A percentile compares a stretch with the other conserved stretches of the same genome.
phyloP scores from a whole-genome alignment of 30 jellyfish, hydroid and myxozoan species.

The Turritopsis rubra region DNA sequence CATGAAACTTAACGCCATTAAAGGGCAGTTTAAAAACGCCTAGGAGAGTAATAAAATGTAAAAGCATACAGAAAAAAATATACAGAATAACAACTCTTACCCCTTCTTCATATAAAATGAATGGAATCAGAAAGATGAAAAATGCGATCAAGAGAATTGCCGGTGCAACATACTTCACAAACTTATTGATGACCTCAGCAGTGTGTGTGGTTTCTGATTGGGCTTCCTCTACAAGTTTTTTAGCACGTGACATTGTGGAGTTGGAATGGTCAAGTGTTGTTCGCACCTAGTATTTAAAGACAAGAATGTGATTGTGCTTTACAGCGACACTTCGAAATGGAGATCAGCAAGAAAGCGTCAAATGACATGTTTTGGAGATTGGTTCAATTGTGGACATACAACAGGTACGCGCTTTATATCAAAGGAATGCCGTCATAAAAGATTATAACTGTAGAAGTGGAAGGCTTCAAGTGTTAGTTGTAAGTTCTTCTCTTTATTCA shows the following conservation, averaged over 20 bases:
- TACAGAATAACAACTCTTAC: conserved; percentile 16
- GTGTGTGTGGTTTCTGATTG: conserved; percentile 66
- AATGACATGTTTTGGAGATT: no score
- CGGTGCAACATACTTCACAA: conserved; percentile 73
- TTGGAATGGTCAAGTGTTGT: conserved; percentile 50
- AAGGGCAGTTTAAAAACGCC: no score
- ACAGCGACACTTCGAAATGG: no score
- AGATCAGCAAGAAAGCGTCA: no score
- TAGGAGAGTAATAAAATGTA: neutral
- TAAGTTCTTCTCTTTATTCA: no score
- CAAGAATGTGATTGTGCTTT: no score
- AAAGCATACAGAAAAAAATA: neutral
- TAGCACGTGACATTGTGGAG: conserved; percentile 64
- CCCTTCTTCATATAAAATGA: conserved; percentile 45
- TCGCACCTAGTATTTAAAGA: conserved; percentile 50
- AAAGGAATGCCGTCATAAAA: no score
- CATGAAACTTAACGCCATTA: no score
- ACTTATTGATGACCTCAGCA: conserved; percentile 58
- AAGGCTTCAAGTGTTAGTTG: no score
- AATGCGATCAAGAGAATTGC: conserved; percentile 39
- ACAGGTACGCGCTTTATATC: no score
- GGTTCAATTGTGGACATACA: no score
- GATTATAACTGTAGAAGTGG: no score
- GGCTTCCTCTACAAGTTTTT: conserved; percentile 74
- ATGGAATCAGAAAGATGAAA: conserved; percentile 65